Evolutionary conservation across 2,797 vertebrate genomes (phyloP), one percentile per base, ranked within the genome.

Genomic region (Coilia nasus): DNA sequence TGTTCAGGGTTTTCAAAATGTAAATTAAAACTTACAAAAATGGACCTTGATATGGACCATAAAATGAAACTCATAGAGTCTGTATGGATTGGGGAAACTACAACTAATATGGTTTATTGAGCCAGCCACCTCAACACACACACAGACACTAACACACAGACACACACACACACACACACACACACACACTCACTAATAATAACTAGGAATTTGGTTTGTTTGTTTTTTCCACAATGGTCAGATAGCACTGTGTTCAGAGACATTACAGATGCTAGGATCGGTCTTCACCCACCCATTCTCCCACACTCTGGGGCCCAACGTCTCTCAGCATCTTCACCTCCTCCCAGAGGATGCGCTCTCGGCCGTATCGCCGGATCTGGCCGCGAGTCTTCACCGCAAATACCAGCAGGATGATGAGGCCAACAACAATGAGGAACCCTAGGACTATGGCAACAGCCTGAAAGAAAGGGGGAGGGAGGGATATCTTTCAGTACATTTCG

Each of bases 361-460:
- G 92, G 67, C 97, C 96, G 89, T 95, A 97, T 9, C 31, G 90
- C 54, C 93, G 90, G 82, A 98, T 97, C 90, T 93, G 92, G 47
- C 91, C 87, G 84, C 97, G 95, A 41, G 96, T 97, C 92, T 93
- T 97, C 81, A 96, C 95, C 0, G 97, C 95, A 90, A 97, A 98
- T 88, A 97, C 96, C 88, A 97, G 94, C 47, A 98, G 93, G 90
- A 98, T 95, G 92, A 97, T 96, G 91, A 98, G 94, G 80, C 90
- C 97, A 19, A 97, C 83, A 10, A 94, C 92, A 75, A 98, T 93
- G 90, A 97, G 88, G 91, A 98, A 96, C 1, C 96, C 97, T 86
- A 98, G 87, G 7, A 98, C 95, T 28, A 98, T 96, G 2, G 97
- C 97, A 84, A 98, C 95, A 67, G 94, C 97, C 97, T 98, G 83